Percentiles rank a stretch among this genome's conserved stretches.
phyloP scores from a whole-genome alignment of 2,888 invertebrate genomes.

The Dendrolimus pini region DNA sequence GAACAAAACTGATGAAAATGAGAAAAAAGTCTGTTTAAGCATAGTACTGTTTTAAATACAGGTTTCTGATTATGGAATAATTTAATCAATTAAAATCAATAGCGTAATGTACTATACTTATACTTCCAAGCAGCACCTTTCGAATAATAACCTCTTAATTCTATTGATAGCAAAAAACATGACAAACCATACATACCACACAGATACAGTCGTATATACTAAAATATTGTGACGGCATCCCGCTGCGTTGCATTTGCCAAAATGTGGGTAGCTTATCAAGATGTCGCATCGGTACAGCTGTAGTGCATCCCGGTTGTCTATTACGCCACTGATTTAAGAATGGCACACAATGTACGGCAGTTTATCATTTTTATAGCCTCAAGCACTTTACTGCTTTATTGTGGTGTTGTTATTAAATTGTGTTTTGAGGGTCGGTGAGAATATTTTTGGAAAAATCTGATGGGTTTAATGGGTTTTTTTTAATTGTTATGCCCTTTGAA shows the following conservation, averaged over 20 bases:
- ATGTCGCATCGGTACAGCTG: slow-evolving; percentile 23
- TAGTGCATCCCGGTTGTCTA: slow-evolving; percentile 2
- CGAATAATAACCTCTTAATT: not conserved
- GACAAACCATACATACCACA: slow-evolving; percentile 42
- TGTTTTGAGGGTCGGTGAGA: slow-evolving; percentile 14
- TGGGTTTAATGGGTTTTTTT: not conserved
- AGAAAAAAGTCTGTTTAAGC: too few species aligned
- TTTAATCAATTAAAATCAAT: too few species aligned
- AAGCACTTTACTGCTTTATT: slow-evolving; percentile 27
- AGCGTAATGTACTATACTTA: not conserved
- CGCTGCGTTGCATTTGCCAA: slow-evolving; percentile 71
- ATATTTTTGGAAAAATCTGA: not conserved
- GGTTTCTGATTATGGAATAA: too few species aligned
- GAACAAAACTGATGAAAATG: too few species aligned
- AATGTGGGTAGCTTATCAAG: slow-evolving; percentile 71
- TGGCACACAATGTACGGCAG: slow-evolving; percentile 21
- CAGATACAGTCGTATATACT: slow-evolving; percentile 59
- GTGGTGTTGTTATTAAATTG: slow-evolving; percentile 24
- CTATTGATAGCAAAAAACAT: slow-evolving; percentile 2
- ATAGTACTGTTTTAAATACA: too few species aligned
- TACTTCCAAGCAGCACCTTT: not conserved
- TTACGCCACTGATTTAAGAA: not conserved
- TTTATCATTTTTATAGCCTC: slow-evolving; percentile 40
- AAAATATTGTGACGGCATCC: slow-evolving; percentile 74
- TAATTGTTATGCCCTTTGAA: not conserved